These are phyloP conservation scores for Macquaria australasica DNA, from an alignment of 2,113 vertebrate genomes.

Conservation along the genomic window DNA sequence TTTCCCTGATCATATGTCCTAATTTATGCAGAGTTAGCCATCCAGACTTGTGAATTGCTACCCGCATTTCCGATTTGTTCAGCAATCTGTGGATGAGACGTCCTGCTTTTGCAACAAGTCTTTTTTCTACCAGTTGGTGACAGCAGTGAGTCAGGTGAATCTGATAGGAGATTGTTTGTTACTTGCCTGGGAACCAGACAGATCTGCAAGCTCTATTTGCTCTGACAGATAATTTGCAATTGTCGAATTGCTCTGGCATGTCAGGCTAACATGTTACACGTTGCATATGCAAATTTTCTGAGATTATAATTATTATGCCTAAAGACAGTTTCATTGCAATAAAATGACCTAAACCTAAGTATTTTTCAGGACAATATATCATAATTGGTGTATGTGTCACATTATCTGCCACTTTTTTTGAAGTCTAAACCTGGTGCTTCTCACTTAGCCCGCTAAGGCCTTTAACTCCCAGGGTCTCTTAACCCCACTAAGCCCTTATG, in stretches of 20 bases:
- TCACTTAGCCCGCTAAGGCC: not conserved
- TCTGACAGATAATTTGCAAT: too few relatives aligned
- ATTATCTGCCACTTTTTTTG: not conserved
- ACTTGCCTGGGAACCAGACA: too few relatives aligned
- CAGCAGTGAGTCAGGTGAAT: slow-evolving; percentile 38
- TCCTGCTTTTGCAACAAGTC: not conserved
- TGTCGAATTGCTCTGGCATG: too few relatives aligned
- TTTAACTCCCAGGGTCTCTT: slow-evolving; percentile 11
- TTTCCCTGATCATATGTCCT: not conserved
- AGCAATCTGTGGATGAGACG: not conserved
- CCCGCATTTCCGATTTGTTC: not conserved
- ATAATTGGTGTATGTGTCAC: not conserved
- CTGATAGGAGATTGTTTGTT: not conserved
- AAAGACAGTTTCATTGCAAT: not conserved
- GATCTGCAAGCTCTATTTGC: too few relatives aligned
- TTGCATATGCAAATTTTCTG: not conserved
- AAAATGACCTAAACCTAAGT: not conserved
- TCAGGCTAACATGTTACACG: too few relatives aligned
- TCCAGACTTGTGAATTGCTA: not conserved
- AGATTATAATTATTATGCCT: not conserved
- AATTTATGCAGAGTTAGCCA: not conserved
- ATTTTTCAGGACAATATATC: not conserved
- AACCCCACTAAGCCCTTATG: slow-evolving; percentile 22
- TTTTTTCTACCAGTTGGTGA: slow-evolving; percentile 24
- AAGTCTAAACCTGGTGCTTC: slow-evolving; percentile 10